These are phyloP conservation scores for Catagonus wagneri DNA, from an alignment of 2,113 vertebrate genomes.

Conservation along the genomic window DNA sequence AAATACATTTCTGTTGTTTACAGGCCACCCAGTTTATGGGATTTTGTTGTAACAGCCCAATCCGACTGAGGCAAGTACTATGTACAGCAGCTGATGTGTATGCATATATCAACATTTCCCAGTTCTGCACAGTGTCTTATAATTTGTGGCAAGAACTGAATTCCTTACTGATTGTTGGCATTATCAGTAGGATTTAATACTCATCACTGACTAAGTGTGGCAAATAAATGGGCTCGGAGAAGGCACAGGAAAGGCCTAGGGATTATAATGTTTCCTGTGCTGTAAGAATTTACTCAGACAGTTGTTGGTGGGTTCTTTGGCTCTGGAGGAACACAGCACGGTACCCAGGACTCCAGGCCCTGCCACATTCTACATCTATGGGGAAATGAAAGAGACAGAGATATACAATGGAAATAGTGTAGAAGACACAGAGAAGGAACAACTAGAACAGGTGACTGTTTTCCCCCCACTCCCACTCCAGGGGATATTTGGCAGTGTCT, in stretches of 20 bases:
- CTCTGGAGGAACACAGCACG: background rate
- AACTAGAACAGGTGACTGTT: background rate
- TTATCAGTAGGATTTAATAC: conserved; percentile 20
- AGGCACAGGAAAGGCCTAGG: background rate
- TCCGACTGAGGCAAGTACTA: background rate
- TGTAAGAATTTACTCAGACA: background rate
- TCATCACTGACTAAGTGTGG: background rate
- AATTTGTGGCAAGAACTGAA: background rate
- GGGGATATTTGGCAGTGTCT: background rate
- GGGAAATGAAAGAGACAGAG: background rate
- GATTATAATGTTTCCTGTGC: background rate
- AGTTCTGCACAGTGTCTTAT: background rate
- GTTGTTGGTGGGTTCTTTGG: background rate
- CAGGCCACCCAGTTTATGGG: background rate
- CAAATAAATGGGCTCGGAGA: conserved; percentile 3
- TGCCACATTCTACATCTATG: background rate
- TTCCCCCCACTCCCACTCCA: background rate
- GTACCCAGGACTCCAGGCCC: background rate
- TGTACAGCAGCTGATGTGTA: background rate
- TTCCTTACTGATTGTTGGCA: background rate
- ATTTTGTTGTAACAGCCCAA: background rate
- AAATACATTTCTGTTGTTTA: background rate
- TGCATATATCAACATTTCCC: background rate
- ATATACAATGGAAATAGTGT: background rate
- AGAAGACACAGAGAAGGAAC: background rate